phyloP scores from a whole-genome alignment of 2,113 vertebrate genomes.

The Atherinomorus stipes region DNA sequence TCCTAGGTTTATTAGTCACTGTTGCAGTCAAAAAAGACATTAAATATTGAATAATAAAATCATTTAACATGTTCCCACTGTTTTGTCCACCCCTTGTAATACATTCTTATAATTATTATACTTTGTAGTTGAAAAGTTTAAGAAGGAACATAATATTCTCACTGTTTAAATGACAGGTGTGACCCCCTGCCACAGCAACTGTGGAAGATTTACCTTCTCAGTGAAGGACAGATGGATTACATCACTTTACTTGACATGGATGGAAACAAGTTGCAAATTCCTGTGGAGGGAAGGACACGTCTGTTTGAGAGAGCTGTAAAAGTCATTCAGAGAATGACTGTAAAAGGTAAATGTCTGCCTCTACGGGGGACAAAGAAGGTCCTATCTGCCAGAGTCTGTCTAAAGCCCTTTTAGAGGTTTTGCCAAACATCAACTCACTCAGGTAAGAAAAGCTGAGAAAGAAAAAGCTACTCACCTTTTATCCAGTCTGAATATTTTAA shows the following conservation, averaged over 20 bases:
- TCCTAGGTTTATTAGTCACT: too few species aligned
- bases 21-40: too few species aligned
- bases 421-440: constrained; percentile 16
- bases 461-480: background rate
- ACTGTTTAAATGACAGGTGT: constrained; percentile 1
- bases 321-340: background rate
- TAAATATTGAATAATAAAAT: too few species aligned
- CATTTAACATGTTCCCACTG: too few species aligned
- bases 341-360: constrained; percentile 24
- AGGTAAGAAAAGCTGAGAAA: constrained; percentile 21
- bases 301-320: constrained; percentile 28
- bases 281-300: background rate
- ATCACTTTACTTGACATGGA: background rate
- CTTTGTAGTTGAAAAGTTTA: background rate
- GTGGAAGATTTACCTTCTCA: constrained; percentile 30
- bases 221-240: constrained; percentile 7
- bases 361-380: constrained; percentile 15
- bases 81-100: too few species aligned
- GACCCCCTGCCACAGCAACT: constrained; percentile 26
- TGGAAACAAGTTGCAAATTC: constrained; percentile 32
- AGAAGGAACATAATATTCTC: too few species aligned
- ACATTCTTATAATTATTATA: too few species aligned
- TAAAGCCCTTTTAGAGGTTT: background rate
- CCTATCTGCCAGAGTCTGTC: background rate
- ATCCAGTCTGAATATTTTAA: background rate